Percentiles rank a stretch among this genome's conserved stretches.
Evolutionary conservation across 2,797 vertebrate species (phyloP).

Genomic region (Gymnothorax javanicus): DNA sequence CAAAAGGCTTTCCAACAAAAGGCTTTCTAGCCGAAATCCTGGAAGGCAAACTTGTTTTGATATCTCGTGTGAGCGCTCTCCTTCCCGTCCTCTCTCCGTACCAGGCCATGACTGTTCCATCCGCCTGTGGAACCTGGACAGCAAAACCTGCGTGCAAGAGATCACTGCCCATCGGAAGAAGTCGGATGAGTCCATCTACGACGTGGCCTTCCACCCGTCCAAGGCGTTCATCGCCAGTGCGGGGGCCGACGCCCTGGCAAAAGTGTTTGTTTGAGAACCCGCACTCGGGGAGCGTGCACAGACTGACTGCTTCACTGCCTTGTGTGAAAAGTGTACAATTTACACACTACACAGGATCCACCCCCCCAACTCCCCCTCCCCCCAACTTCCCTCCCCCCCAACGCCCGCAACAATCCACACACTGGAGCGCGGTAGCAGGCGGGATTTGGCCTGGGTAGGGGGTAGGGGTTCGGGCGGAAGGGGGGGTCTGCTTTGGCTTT

Average conservation of each 20-base stretch:
- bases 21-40: too few species aligned
- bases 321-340: conserved; percentile 71
- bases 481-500: conserved; percentile 64
- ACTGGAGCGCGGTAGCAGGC: not conserved
- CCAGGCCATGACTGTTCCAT: conserved; percentile 97
- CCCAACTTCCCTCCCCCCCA: not conserved
- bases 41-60: too few species aligned
- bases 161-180: conserved; percentile 98
- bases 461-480: conserved; percentile 50
- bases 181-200: conserved; percentile 97
- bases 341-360: conserved; percentile 78
- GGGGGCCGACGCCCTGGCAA: conserved; percentile 95
- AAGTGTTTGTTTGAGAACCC: conserved; percentile 89
- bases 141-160: conserved; percentile 97
- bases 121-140: conserved; percentile 98
- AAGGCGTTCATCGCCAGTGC: conserved; percentile 98
- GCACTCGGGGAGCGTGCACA: conserved; percentile 61
- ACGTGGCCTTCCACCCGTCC: conserved; percentile 98
- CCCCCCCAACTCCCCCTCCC: conserved; percentile 43
- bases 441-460: not conserved
- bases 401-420: conserved; percentile 3
- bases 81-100: conserved; percentile 5
- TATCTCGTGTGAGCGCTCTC: not conserved
- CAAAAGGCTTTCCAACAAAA: too few species aligned
- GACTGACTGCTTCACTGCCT: conserved; percentile 81